Percentiles rank a stretch among this genome's conserved stretches.
phyloP scores from a whole-genome alignment of 2,888 invertebrate species.

The Tineola bisselliella region DNA sequence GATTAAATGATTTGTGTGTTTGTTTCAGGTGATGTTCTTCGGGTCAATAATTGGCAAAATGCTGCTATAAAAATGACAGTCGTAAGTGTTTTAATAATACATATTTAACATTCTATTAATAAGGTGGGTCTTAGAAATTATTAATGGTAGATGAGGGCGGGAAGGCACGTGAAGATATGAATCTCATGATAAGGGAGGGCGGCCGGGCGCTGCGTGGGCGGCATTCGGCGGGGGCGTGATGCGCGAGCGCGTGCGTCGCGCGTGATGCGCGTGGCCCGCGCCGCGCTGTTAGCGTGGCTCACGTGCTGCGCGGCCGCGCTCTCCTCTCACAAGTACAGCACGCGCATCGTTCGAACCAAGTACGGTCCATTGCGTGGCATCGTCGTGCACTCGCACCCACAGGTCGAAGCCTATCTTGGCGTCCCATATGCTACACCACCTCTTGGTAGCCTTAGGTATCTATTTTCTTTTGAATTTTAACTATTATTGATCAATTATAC shows the following conservation, averaged over 20 bases:
- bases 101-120: neutral
- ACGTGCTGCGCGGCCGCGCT: slow-evolving; percentile 65
- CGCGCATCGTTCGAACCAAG: slow-evolving; percentile 85
- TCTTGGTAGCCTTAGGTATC: slow-evolving; percentile 84
- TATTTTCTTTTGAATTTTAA: neutral
- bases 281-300: slow-evolving; percentile 68
- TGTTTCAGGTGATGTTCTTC: slow-evolving; percentile 6
- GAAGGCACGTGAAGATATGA: slow-evolving; percentile 41
- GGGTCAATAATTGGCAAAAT: neutral
- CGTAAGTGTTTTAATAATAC: neutral
- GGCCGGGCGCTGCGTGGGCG: slow-evolving; percentile 29
- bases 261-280: slow-evolving; percentile 61
- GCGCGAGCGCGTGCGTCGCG: slow-evolving; percentile 27
- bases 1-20: neutral
- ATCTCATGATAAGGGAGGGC: slow-evolving; percentile 30
- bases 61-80: slow-evolving; percentile 7
- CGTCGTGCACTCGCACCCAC: slow-evolving; percentile 81
- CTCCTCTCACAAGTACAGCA: slow-evolving; percentile 80
- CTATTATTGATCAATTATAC: too few species aligned
- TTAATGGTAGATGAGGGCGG: slow-evolving; percentile 33
- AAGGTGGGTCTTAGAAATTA: neutral
- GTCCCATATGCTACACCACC: slow-evolving; percentile 95
- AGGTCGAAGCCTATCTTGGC: slow-evolving; percentile 91
- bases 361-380: slow-evolving; percentile 90
- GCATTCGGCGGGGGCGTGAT: slow-evolving; percentile 27